Base-by-base conservation (phyloP, 2,888 invertebrate species). In the Cinara cedri region DNA sequence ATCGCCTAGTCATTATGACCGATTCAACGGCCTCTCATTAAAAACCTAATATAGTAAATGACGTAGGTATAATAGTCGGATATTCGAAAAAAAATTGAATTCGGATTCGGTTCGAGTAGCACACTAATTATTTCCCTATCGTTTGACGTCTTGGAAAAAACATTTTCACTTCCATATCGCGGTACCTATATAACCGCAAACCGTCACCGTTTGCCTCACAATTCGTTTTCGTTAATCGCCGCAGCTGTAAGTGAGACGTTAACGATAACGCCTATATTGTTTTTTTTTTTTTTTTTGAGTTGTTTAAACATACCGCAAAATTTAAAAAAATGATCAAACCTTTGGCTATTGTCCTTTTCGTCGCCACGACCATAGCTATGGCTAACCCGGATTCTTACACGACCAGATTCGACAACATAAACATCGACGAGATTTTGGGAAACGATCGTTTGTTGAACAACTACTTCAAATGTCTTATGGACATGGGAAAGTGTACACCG, bases 361-460 rank as follows among this genome's bases (percentile, higher is more conserved):
- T 74, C 51, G 66, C 66, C 19, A 80, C 75, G 24, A 81, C 82
- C 10, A 81, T 81, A 34, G 81, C 81, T 19, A 80, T 81, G 46
- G 74, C 81, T 34, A 82, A 82, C 0, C 85, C 85, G 82, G 87
- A 88, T 1, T 87, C 85, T 26, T 92, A 92, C 84, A 90, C 90
- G 1, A 88, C 88, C 81, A 91, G 90, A 83, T 93, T 90, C 83
- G 92, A 92, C 84, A 90, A 90, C 84, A 86, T 93, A 72, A 87
- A 93, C 85, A 80, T 93, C 80, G 89, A 92, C 70, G 89, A 90
- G 83, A 90, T 93, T 82, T 85, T 93, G 26, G 85, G 83, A 6
- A 93, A 90, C 85, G 89, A 90, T 46, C 88, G 92, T 46, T 86
- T 93, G n/a, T 85, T 92, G 3, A 86, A 87, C 49, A 90, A 89